Conservation (phyloP, 2,113 vertebrate genomes). For the Oreochromis spilurus region DNA sequence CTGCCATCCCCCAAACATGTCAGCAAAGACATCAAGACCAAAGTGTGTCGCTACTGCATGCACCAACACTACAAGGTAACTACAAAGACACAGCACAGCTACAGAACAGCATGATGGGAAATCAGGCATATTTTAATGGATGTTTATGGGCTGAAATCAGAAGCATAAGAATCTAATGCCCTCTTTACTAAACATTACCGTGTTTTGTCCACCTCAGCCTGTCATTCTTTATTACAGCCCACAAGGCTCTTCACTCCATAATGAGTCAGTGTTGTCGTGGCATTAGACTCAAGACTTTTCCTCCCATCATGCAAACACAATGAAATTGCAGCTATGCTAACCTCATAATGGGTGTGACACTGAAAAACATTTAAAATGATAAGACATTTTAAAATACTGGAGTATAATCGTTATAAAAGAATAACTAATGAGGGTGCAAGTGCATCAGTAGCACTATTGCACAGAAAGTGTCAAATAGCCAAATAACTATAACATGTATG, state of each 20-base stretch:
- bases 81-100: not conserved
- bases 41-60: slow-evolving; percentile 97
- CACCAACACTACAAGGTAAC: slow-evolving; percentile 75
- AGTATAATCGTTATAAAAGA: not conserved
- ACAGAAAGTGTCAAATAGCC: not conserved
- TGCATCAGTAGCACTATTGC: not conserved
- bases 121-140: not conserved
- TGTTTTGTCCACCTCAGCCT: not conserved
- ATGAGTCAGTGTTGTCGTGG: not conserved
- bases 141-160: not conserved
- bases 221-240: not conserved
- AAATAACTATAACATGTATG: not conserved
- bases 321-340: not conserved
- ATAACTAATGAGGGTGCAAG: not conserved
- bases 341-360: not conserved
- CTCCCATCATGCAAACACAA: not conserved
- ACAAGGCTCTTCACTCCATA: not conserved
- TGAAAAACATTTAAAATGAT: not conserved
- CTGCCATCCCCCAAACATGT: slow-evolving; percentile 87
- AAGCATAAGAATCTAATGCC: not conserved
- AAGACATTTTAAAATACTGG: not conserved
- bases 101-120: not conserved
- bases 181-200: not conserved
- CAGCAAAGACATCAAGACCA: slow-evolving; percentile 89
- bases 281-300: not conserved